phyloP scores from a whole-genome alignment of 2,113 vertebrate genomes.

The Prionailurus bengalensis region DNA sequence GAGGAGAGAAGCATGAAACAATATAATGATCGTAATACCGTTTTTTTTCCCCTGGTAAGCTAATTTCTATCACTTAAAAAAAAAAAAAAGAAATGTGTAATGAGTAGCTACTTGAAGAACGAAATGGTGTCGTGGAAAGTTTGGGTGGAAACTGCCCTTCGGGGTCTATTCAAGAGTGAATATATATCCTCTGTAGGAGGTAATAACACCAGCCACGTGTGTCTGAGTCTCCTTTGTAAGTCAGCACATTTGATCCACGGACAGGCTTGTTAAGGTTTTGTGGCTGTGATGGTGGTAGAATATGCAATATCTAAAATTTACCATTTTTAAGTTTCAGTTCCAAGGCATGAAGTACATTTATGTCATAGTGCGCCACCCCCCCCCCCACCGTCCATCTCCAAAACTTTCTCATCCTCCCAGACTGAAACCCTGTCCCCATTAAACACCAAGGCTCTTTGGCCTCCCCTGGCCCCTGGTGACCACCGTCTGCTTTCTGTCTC shows the following conservation, averaged over 20 bases:
- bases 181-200: no score
- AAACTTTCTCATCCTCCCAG: background rate
- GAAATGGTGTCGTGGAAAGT: background rate
- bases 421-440: background rate
- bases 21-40: background rate
- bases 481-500: background rate
- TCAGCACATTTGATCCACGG: background rate
- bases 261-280: background rate
- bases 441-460: background rate
- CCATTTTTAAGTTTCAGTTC: background rate
- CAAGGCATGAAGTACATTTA: no score
- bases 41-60: background rate
- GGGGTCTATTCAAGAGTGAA: background rate
- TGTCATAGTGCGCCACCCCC: no score
- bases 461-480: accelerated
- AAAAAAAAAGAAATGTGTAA: background rate
- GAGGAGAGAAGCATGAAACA: background rate
- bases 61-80: background rate
- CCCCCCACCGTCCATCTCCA: background rate
- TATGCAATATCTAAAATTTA: background rate
- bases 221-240: background rate
- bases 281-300: background rate
- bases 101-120: background rate
- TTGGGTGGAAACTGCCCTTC: background rate
- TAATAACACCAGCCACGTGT: background rate